Percentiles rank a stretch among this genome's conserved stretches.
These are phyloP conservation scores for Oxygymnocypris stewartii DNA, from an alignment of 2,113 vertebrate species.

Conservation along the genomic window DNA sequence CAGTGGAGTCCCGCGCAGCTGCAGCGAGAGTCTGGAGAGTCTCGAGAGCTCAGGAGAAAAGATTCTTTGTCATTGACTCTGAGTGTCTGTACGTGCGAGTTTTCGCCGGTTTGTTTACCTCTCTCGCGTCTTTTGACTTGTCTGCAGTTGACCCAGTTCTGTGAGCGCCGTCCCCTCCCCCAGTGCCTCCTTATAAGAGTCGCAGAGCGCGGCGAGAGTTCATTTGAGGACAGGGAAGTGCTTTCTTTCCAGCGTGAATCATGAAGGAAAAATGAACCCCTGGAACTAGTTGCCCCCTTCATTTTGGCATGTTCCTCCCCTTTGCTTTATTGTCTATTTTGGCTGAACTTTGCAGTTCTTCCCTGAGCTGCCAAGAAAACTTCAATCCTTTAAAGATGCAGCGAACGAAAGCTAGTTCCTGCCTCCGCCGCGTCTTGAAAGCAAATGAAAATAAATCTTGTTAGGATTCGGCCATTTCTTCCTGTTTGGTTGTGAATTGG, in stretches of 20 bases:
- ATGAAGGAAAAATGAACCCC: constrained; percentile 84
- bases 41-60: neutral
- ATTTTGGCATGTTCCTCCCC: constrained; percentile 85
- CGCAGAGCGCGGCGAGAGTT: constrained; percentile 80
- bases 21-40: neutral
- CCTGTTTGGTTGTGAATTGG: constrained; percentile 77
- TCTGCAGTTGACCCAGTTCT: constrained; percentile 67
- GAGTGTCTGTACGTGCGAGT: neutral
- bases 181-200: constrained; percentile 62
- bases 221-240: constrained; percentile 83
- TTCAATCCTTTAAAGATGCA: constrained; percentile 84
- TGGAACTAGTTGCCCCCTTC: constrained; percentile 81
- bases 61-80: neutral
- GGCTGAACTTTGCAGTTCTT: constrained; percentile 88
- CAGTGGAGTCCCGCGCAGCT: neutral
- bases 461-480: constrained; percentile 76
- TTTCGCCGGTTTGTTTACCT: neutral
- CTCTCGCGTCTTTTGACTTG: neutral
- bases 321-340: constrained; percentile 94
- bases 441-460: constrained; percentile 79
- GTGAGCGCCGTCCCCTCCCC: constrained; percentile 63
- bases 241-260: constrained; percentile 85
- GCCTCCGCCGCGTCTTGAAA: constrained; percentile 77
- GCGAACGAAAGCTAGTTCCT: constrained; percentile 80
- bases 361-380: constrained; percentile 79